phyloP scores from a whole-genome alignment of 2,888 invertebrate genomes.

The Drosophila robusta region DNA sequence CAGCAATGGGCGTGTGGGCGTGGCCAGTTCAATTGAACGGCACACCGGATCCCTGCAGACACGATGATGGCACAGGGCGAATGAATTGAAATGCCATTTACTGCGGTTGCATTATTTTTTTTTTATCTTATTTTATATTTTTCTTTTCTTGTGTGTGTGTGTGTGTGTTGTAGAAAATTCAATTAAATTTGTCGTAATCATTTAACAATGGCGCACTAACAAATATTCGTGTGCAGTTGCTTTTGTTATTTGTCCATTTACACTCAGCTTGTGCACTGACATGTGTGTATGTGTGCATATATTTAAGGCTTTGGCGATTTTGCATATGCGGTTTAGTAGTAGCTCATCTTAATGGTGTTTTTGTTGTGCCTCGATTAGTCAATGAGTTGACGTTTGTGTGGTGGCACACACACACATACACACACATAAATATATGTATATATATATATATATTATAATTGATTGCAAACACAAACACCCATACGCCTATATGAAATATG shows the following conservation, averaged over 20 bases:
- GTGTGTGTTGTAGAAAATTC: slow-evolving; percentile 55
- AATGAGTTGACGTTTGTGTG: slow-evolving; percentile 47
- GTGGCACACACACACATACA: slow-evolving; percentile 3
- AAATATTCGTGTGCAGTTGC: slow-evolving; percentile 48
- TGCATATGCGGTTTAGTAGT: slow-evolving; percentile 34
- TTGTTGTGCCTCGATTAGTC: slow-evolving; percentile 53
- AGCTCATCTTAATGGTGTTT: slow-evolving; percentile 17
- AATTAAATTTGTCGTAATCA: slow-evolving; percentile 71
- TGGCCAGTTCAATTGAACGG: slow-evolving; percentile 8
- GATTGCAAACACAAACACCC: slow-evolving; percentile 35
- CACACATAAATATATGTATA: not conserved
- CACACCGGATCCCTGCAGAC: not conserved
- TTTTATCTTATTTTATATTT: slow-evolving; percentile 4
- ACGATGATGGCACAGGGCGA: slow-evolving; percentile 4
- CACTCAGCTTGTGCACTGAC: slow-evolving; percentile 29
- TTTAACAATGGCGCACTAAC: slow-evolving; percentile 68
- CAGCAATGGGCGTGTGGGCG: slow-evolving; percentile 17
- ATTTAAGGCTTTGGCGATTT: slow-evolving; percentile 27
- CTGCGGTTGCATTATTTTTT: slow-evolving; percentile 22
- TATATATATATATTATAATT: slow-evolving; percentile 32
- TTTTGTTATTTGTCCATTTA: slow-evolving; percentile 45
- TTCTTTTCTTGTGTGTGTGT: slow-evolving; percentile 4
- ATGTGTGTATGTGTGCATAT: not conserved
- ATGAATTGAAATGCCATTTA: slow-evolving; percentile 51
- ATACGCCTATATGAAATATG: slow-evolving; percentile 28